Evolutionary conservation across 2,113 vertebrate genomes (phyloP).

Genomic region (Dipodomys merriami): DNA sequence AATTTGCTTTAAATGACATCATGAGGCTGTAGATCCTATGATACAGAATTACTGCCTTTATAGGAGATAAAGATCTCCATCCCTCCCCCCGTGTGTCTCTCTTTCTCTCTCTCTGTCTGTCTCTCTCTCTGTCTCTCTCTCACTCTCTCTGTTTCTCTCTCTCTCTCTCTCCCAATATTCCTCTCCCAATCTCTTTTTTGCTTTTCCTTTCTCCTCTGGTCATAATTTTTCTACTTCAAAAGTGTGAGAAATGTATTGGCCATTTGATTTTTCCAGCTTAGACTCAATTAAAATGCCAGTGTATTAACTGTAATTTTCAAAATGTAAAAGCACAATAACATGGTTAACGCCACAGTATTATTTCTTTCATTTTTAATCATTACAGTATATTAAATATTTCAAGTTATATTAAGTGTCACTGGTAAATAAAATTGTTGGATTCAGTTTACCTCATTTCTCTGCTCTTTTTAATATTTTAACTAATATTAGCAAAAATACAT

Average conservation of each 20-base stretch:
- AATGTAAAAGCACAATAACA: no score
- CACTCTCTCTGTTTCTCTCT: background rate
- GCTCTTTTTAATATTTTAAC: background rate
- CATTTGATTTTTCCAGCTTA: background rate
- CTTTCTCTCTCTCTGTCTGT: no score
- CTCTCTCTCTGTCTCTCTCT: no score
- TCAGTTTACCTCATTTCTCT: slow-evolving; percentile 1
- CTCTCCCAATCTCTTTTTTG: background rate
- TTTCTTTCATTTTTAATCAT: background rate
- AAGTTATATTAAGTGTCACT: background rate
- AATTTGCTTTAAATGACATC: background rate
- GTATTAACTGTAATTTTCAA: background rate
- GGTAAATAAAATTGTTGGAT: slow-evolving; percentile 24
- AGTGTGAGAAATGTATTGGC: background rate
- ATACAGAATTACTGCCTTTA: no score
- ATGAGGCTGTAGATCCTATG: no score
- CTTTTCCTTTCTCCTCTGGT: background rate
- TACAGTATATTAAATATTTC: background rate
- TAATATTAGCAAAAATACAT: background rate
- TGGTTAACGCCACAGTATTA: no score
- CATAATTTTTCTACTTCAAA: background rate
- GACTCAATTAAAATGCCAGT: background rate
- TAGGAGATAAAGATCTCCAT: no score
- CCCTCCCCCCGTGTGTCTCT: no score
- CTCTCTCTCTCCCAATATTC: background rate